phyloP scores from a whole-genome alignment of 2,797 vertebrate genomes.

The Syngnathus rostellatus region DNA sequence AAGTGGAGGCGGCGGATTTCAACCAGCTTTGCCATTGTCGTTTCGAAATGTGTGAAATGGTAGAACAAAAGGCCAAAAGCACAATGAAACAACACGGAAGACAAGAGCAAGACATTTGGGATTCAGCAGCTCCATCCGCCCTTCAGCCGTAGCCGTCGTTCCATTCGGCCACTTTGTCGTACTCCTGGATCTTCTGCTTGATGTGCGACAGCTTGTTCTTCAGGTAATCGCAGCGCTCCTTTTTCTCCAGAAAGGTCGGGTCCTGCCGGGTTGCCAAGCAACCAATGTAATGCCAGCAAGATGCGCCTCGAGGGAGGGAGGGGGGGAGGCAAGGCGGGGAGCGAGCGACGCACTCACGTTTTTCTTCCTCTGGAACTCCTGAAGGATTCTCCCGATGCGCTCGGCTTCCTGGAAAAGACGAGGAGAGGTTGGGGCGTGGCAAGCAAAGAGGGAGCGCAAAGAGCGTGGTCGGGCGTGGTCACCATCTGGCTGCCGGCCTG shows the following conservation, averaged over 20 bases:
- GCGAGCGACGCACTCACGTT: constrained; percentile 71
- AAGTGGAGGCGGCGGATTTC: no score
- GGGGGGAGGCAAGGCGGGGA: no score
- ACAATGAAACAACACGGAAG: neutral
- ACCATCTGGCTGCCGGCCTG: constrained; percentile 75
- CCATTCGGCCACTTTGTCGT: constrained; percentile 94
- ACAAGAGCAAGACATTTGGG: neutral
- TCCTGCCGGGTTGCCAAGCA: constrained; percentile 63
- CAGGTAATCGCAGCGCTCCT: constrained; percentile 92
- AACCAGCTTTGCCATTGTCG: neutral
- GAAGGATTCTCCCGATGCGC: constrained; percentile 82
- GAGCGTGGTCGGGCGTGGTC: constrained; percentile 5
- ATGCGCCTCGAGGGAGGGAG: neutral
- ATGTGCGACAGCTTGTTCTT: constrained; percentile 97
- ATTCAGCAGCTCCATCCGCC: neutral
- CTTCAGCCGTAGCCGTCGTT: constrained; percentile 68
- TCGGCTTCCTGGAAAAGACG: constrained; percentile 77
- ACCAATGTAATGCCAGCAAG: neutral
- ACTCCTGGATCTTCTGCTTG: constrained; percentile 93
- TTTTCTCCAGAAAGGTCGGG: constrained; percentile 90
- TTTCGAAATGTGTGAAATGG: neutral
- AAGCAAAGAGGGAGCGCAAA: constrained; percentile 35
- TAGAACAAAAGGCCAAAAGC: neutral
- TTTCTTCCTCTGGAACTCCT: constrained; percentile 90
- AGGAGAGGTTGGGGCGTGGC: constrained; percentile 5